Evolutionary conservation across 2,797 vertebrate species (phyloP).

Genomic region (Chiloscyllium punctatum): DNA sequence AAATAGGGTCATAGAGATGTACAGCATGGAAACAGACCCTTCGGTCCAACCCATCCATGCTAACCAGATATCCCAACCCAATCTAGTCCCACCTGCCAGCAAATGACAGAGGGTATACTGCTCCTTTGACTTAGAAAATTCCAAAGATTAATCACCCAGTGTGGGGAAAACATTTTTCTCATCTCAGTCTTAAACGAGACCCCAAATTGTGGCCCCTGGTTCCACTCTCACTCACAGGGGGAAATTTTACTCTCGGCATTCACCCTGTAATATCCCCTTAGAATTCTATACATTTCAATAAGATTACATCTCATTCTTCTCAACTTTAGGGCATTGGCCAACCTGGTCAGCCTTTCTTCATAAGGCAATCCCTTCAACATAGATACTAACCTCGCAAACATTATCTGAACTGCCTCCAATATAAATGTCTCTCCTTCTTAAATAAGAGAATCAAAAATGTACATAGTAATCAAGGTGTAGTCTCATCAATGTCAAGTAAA

Average conservation of each 20-base stretch:
- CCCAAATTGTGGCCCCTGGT: neutral
- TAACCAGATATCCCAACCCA: too few species aligned
- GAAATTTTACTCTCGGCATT: neutral
- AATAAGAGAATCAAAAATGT: neutral
- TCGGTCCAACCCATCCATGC: too few species aligned
- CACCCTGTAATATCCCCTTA: neutral
- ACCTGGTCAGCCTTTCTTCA: neutral
- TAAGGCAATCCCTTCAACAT: neutral
- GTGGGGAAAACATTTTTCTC: too few species aligned
- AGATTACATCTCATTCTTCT: too few species aligned
- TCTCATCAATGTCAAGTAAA: neutral
- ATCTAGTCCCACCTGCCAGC: too few species aligned
- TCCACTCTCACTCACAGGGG: neutral
- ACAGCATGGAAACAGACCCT: too few species aligned
- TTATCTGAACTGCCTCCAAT: neutral
- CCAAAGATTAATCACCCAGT: too few species aligned
- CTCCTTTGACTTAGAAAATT: too few species aligned
- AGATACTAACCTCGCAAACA: neutral
- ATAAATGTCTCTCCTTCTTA: neutral
- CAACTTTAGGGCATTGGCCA: too few species aligned
- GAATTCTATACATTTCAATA: neutral
- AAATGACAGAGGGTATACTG: too few species aligned
- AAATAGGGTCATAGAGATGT: too few species aligned
- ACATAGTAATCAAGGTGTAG: neutral
- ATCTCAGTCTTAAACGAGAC: too few species aligned